These are phyloP conservation scores for Drosophila nasuta DNA, from an alignment of 1,140 invertebrate species.

Conservation along the genomic window DNA sequence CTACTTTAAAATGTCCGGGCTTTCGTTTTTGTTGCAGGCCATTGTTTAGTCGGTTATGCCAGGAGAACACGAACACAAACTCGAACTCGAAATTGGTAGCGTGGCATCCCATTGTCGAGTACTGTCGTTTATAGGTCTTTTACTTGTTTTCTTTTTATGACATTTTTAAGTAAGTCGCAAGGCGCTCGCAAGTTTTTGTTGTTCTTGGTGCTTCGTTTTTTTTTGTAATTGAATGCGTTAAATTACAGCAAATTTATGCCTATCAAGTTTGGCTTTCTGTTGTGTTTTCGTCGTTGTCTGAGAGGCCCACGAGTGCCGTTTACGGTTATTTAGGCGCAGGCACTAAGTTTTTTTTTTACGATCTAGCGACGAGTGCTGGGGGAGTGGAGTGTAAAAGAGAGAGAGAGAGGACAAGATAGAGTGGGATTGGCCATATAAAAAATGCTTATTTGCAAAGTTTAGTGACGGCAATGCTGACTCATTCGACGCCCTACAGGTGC, in stretches of 20 bases:
- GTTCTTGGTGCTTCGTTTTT: conserved; percentile 44
- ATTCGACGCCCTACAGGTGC: conserved; percentile 73
- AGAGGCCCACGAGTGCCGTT: conserved; percentile 72
- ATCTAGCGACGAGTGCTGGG: conserved; percentile 46
- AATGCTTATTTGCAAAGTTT: conserved; percentile 82
- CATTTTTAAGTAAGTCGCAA: conserved; percentile 80
- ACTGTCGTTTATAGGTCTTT: conserved; percentile 49
- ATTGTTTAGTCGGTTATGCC: conserved; percentile 7
- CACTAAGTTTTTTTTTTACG: conserved; percentile 69
- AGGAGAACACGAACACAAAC: background rate
- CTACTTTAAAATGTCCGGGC: background rate
- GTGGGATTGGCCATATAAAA: conserved; percentile 71
- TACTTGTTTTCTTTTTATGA: conserved; percentile 72
- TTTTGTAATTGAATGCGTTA: conserved; percentile 81
- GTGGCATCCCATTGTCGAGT: conserved; percentile 37
- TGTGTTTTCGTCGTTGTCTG: conserved; percentile 40
- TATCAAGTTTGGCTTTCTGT: conserved; percentile 72
- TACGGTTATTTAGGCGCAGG: conserved; percentile 81
- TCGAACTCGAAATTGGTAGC: background rate
- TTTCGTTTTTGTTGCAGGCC: background rate
- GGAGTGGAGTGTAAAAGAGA: conserved; percentile 6
- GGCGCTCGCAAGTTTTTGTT: conserved; percentile 57
- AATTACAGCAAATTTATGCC: conserved; percentile 82
- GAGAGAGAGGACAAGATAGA: background rate
- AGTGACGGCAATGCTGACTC: conserved; percentile 74